phyloP scores from a whole-genome alignment of 2,888 invertebrate genomes.

The Amiota minor region DNA sequence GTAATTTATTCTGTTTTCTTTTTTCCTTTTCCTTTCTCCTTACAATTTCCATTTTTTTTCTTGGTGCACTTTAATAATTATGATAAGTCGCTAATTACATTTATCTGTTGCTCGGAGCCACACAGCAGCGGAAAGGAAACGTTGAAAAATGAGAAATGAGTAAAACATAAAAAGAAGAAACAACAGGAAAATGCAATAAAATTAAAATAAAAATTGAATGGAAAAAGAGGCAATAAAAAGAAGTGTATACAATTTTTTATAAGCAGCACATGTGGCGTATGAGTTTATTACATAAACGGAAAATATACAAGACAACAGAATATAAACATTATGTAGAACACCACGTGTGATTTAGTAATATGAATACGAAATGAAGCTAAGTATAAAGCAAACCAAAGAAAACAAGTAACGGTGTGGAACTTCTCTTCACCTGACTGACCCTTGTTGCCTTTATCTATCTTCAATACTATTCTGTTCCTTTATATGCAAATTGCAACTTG shows the following conservation, averaged over 20 bases:
- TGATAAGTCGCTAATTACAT: constrained; percentile 67
- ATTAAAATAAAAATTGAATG: constrained; percentile 45
- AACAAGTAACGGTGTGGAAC: no score
- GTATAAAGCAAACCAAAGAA: no score
- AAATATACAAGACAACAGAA: no score
- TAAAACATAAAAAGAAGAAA: neutral
- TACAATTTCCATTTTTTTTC: constrained; percentile 31
- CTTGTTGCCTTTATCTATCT: no score
- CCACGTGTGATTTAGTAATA: no score
- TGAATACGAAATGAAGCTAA: no score
- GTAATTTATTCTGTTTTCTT: constrained; percentile 35
- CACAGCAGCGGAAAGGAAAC: neutral
- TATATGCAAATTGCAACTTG: no score
- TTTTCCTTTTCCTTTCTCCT: constrained; percentile 10
- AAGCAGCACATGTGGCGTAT: constrained; percentile 47
- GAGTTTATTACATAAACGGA: no score
- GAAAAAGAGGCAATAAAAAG: no score
- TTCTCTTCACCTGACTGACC: no score
- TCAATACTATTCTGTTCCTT: no score
- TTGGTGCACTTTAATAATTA: constrained; percentile 54
- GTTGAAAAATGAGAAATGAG: neutral
- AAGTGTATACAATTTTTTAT: constrained; percentile 34
- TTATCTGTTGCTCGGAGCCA: constrained; percentile 55
- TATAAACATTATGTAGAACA: no score
- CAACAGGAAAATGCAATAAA: constrained; percentile 28